Conservation (phyloP, 2,113 vertebrate genomes). For the Otus sunia region DNA sequence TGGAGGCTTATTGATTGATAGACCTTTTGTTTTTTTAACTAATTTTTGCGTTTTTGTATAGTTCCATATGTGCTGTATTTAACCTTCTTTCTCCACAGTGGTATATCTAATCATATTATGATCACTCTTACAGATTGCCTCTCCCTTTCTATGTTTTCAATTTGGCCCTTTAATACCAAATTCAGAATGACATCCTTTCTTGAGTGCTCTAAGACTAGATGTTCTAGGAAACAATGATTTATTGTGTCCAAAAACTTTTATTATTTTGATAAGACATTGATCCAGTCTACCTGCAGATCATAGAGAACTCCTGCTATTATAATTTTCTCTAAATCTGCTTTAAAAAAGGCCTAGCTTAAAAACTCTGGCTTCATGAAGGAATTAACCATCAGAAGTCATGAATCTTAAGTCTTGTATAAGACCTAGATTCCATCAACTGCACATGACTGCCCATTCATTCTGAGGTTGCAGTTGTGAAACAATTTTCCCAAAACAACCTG, state of each 20-base stretch:
- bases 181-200: not conserved
- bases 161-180: not conserved
- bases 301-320: not conserved
- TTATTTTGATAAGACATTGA: not conserved
- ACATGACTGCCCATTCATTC: not conserved
- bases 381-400: not conserved
- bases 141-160: not conserved
- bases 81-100: not conserved
- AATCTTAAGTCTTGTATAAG: not conserved
- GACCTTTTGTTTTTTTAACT: not conserved
- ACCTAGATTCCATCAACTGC: not conserved
- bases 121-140: not conserved
- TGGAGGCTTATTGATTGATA: not conserved
- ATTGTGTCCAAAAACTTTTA: not conserved
- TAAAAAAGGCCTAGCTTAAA: not conserved
- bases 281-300: not conserved
- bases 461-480: not conserved
- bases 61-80: not conserved
- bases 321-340: not conserved
- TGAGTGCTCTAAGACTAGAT: not conserved
- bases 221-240: not conserved
- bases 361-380: not conserved
- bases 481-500: not conserved
- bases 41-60: not conserved
- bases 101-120: not conserved